Percentiles rank a stretch among this genome's conserved stretches.
phyloP scores from a whole-genome alignment of 1,140 invertebrate genomes.

The Drosophila parabipectinata region DNA sequence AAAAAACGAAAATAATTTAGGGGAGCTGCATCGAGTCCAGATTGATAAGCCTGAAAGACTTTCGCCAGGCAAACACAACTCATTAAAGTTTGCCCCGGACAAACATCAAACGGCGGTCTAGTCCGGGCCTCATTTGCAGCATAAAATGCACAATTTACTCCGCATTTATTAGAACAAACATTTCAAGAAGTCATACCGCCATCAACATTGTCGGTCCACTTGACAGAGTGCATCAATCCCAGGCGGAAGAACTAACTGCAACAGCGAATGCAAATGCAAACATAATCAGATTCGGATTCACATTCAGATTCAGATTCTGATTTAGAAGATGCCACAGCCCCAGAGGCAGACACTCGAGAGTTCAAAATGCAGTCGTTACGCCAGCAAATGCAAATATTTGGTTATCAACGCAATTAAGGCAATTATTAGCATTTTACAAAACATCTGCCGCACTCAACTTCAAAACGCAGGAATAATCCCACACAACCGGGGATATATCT shows the following conservation, averaged over 20 bases:
- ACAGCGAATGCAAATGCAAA: conserved; percentile 45
- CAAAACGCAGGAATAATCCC: conserved; percentile 24
- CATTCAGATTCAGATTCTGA: conserved; percentile 20
- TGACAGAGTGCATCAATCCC: conserved; percentile 37
- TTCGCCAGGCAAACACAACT: conserved; percentile 10
- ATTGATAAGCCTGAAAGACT: conserved; percentile 3
- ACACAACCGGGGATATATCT: background rate
- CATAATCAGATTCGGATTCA: conserved; percentile 56
- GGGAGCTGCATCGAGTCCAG: conserved; percentile 1
- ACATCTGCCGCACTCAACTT: conserved; percentile 54
- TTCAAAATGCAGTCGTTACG: conserved; percentile 55
- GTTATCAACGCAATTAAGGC: conserved; percentile 63
- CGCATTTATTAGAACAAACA: conserved; percentile 61
- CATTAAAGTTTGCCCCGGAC: conserved; percentile 46
- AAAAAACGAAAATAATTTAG: conserved; percentile 24
- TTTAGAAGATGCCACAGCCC: conserved; percentile 27
- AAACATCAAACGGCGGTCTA: conserved; percentile 60
- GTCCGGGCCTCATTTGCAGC: conserved; percentile 62
- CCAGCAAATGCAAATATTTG: conserved; percentile 51
- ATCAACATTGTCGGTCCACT: conserved; percentile 43
- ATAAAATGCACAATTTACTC: conserved; percentile 73
- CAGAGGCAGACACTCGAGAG: conserved; percentile 53
- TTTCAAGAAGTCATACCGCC: conserved; percentile 44
- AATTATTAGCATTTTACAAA: conserved; percentile 56
- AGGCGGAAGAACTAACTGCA: conserved; percentile 41